Evolutionary conservation across 2,113 vertebrate species (phyloP), one percentile per base, ranked within the genome.

Genomic region (Toxostoma redivivum): DNA sequence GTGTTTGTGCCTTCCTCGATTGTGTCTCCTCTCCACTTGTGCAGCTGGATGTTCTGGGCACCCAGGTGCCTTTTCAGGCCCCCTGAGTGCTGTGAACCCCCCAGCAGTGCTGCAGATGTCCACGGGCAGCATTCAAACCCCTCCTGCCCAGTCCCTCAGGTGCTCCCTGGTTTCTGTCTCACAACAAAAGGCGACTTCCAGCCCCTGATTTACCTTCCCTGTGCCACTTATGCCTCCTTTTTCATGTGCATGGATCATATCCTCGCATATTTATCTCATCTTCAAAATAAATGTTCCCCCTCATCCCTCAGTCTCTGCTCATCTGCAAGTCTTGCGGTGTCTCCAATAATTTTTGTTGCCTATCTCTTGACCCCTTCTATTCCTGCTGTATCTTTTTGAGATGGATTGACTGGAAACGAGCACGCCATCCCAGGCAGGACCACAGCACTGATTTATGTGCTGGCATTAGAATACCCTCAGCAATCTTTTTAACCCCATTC

Each of bases 231-330:
- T 61, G 35, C 81, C 74, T 67, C 51, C 35, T 60, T 80, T 89
- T 89, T 57, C 88, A 85, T 30, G 77, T 30, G 65, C 83, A 65
- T 28, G 72, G 84, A 91, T 96, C 92, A 79, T 76, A 89, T 81
- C 77, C 73, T 45, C n/a, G 88, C 58, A 37, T 84, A 86, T 94
- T 89, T 94, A 90, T 94, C 86, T 92, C 89, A 76, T 91, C 86
- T 87, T 91, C 86, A 93, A 86, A 94, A 92, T 88, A 71, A 94
- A 95, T 94, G 76, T 73, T 94, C 91, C 48, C 76, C 65, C 76
- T 88, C 69, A 90, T 93, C 86, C 83, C 86, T 95, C 95, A 94
- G 80, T 28, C 82, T 82, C 85, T 50, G 66, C 57, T 92, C 92
- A 92, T 73, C n/a, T 54, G 37, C 67, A 94, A 94, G 91, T 42